Conservation (phyloP, 2,888 invertebrate genomes). For the Drosophila buzzatii region DNA sequence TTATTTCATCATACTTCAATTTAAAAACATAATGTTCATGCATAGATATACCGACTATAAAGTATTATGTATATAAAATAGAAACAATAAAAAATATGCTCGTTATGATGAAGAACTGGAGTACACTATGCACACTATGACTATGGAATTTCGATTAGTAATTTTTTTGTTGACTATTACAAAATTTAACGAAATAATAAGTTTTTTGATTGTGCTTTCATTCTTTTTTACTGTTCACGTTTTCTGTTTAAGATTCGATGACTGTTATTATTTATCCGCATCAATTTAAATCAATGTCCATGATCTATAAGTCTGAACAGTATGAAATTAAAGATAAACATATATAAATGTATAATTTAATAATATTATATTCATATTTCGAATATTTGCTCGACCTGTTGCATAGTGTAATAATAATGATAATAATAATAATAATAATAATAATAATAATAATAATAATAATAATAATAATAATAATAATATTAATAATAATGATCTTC, state of each 20-base stretch:
- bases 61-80: conserved; percentile 1
- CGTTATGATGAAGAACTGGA: not conserved
- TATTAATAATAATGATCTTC: conserved; percentile 14
- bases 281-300: too few species aligned
- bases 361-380: too few species aligned
- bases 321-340: not conserved
- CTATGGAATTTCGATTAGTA: not conserved
- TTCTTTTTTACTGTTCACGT: not conserved
- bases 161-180: too few species aligned
- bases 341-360: too few species aligned
- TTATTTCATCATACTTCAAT: conserved; percentile 34
- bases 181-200: too few species aligned
- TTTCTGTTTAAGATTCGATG: too few species aligned
- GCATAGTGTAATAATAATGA: conserved; percentile 23
- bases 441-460: too few species aligned
- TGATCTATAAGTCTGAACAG: not conserved
- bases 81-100: too few species aligned
- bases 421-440: not conserved
- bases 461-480: not conserved
- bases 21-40: conserved; percentile 74
- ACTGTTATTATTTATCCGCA: too few species aligned
- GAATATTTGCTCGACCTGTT: not conserved
- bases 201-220: not conserved
- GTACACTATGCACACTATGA: not conserved
- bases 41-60: conserved; percentile 50